A percentile compares a stretch with the other conserved stretches of the same genome.
Conservation (phyloP, 1,140 invertebrate species). For the Druon quercuslanigerum region DNA sequence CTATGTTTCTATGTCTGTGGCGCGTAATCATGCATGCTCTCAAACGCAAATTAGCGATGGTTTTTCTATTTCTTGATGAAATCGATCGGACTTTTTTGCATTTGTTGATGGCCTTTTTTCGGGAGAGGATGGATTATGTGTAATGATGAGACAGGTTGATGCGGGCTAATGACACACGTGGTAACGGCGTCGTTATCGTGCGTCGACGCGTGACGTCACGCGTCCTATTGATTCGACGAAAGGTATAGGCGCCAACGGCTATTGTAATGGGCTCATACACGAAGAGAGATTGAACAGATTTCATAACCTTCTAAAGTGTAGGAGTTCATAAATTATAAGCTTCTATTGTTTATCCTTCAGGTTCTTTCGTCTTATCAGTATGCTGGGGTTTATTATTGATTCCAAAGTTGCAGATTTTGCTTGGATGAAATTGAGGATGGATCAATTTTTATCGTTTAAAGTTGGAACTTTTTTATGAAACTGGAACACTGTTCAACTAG, state of each 20-base stretch:
- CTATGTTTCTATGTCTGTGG: too few relatives aligned
- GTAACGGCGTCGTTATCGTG: constrained; percentile 19
- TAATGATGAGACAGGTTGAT: constrained; percentile 22
- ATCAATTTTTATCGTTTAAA: too few relatives aligned
- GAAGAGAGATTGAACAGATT: constrained; percentile 12
- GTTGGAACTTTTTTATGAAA: too few relatives aligned
- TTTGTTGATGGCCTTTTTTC: neutral
- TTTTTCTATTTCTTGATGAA: too few relatives aligned
- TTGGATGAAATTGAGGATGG: too few relatives aligned
- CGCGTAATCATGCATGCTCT: too few relatives aligned
- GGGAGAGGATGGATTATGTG: neutral
- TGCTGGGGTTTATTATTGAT: neutral
- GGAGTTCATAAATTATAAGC: neutral
- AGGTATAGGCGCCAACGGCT: constrained; percentile 13
- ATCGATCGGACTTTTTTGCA: too few relatives aligned
- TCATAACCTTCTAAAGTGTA: neutral
- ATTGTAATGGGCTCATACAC: constrained; percentile 24
- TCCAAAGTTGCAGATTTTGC: too few relatives aligned
- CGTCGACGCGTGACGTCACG: constrained; percentile 39
- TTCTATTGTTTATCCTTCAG: neutral
- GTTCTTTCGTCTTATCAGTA: neutral
- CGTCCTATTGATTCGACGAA: constrained; percentile 38
- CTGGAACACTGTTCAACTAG: too few relatives aligned
- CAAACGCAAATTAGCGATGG: too few relatives aligned
- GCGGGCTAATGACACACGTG: constrained; percentile 13